Evolutionary conservation across 1,140 invertebrate species (phyloP).

Genomic region (Lepidurus arcticus): DNA sequence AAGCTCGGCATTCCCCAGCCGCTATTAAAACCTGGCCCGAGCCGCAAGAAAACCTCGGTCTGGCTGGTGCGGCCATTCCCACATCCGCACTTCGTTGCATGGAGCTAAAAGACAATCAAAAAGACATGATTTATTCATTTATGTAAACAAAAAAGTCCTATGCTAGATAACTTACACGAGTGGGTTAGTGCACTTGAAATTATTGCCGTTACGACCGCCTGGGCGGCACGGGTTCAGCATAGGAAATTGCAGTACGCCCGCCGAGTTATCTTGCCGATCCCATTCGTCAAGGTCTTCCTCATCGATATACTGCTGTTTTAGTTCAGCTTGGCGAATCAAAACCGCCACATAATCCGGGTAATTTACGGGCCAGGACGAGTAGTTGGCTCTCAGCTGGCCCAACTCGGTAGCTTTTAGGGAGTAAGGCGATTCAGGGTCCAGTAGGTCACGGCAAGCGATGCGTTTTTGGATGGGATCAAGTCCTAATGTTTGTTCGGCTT

Average conservation of each 20-base stretch:
- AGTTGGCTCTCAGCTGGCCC: conserved; percentile 1
- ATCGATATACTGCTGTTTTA: background rate
- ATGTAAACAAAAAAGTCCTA: background rate
- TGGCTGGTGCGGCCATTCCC: background rate
- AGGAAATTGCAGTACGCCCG: conserved; percentile 16
- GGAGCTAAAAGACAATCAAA: conserved; percentile 15
- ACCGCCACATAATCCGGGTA: conserved; percentile 20
- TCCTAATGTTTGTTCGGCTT: background rate
- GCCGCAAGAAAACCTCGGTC: conserved; percentile 1
- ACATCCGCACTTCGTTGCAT: background rate
- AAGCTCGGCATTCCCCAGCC: conserved; percentile 25
- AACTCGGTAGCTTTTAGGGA: background rate
- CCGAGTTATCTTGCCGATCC: conserved; percentile 14
- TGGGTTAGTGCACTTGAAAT: conserved; percentile 33
- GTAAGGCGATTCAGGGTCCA: conserved; percentile 23
- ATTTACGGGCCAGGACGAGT: background rate
- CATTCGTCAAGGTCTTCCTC: background rate
- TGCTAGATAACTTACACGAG: conserved; percentile 23
- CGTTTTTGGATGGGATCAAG: conserved; percentile 7
- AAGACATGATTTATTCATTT: conserved; percentile 23
- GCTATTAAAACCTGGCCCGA: conserved; percentile 15
- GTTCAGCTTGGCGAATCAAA: background rate
- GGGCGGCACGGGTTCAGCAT: conserved; percentile 25
- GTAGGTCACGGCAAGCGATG: conserved; percentile 7
- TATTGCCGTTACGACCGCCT: conserved; percentile 27